These are phyloP conservation scores for Cromileptes altivelis DNA, from an alignment of 2,113 vertebrate species.

Conservation along the genomic window DNA sequence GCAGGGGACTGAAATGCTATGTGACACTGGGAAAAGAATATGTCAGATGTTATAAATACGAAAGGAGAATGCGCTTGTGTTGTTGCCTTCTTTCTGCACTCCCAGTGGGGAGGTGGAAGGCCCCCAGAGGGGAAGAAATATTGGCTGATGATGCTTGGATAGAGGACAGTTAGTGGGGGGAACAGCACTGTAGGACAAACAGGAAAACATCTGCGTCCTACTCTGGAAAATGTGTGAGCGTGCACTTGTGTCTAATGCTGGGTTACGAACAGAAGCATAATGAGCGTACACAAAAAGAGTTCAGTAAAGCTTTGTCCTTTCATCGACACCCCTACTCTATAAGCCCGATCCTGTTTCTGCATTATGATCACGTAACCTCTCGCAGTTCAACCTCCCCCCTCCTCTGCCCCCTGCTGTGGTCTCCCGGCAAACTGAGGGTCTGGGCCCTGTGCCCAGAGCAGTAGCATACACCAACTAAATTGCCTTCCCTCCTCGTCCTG, in stretches of 20 bases:
- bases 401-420: conserved; percentile 2
- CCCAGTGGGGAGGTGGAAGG: conserved; percentile 37
- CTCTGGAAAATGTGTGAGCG: conserved; percentile 15
- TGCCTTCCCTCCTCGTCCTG: conserved; percentile 29
- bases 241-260: conserved; percentile 6
- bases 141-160: conserved; percentile 42
- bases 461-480: conserved; percentile 46
- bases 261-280: conserved; percentile 5
- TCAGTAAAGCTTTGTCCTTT: conserved; percentile 28
- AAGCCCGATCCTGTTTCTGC: conserved; percentile 43
- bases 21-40: conserved; percentile 66
- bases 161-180: conserved; percentile 38
- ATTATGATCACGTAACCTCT: conserved; percentile 52
- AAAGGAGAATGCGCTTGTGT: conserved; percentile 67
- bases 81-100: conserved; percentile 56
- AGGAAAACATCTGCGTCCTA: conserved; percentile 65
- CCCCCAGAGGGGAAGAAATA: conserved; percentile 28
- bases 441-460: conserved; percentile 66
- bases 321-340: conserved; percentile 32
- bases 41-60: conserved; percentile 80
- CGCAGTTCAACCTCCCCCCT: conserved; percentile 4
- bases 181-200: conserved; percentile 44
- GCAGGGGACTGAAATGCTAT: conserved; percentile 69
- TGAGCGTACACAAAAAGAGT: conserved; percentile 4
- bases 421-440: conserved; percentile 50